Evolutionary conservation across 2,113 vertebrate species (phyloP).

Genomic region (Nyctereutes procyonoides): DNA sequence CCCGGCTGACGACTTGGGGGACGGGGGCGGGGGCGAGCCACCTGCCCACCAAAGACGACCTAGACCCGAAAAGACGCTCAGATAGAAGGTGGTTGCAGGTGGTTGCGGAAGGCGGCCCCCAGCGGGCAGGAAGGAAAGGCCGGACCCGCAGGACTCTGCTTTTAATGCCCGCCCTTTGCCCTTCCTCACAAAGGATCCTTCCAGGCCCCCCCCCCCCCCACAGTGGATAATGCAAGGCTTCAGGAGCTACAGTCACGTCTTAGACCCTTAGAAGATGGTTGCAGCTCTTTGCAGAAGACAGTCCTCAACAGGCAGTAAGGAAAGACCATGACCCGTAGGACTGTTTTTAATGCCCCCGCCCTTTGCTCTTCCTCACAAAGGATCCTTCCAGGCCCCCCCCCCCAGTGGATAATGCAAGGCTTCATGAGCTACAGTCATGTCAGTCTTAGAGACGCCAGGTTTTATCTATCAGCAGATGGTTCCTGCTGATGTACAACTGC

Average conservation of each 20-base stretch:
- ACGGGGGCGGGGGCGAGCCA: too few relatives aligned
- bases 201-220: background rate
- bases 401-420: background rate
- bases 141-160: background rate
- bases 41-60: too few relatives aligned
- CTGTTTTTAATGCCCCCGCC: background rate
- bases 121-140: background rate
- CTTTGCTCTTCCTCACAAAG: background rate
- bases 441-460: background rate
- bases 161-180: background rate
- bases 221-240: background rate
- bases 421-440: background rate
- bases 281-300: background rate
- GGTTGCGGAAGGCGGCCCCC: background rate
- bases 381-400: background rate
- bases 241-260: background rate
- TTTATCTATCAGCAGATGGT: background rate
- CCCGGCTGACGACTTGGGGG: too few relatives aligned
- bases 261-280: background rate
- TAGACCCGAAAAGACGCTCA: too few relatives aligned
- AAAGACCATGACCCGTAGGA: background rate
- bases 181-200: slow-evolving; percentile 12
- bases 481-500: slow-evolving; percentile 60
- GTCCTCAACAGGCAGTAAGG: too few relatives aligned
- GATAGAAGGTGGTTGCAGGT: background rate